Base-by-base conservation (phyloP, 1,140 invertebrate species). In the Eufriesea mexicana region DNA sequence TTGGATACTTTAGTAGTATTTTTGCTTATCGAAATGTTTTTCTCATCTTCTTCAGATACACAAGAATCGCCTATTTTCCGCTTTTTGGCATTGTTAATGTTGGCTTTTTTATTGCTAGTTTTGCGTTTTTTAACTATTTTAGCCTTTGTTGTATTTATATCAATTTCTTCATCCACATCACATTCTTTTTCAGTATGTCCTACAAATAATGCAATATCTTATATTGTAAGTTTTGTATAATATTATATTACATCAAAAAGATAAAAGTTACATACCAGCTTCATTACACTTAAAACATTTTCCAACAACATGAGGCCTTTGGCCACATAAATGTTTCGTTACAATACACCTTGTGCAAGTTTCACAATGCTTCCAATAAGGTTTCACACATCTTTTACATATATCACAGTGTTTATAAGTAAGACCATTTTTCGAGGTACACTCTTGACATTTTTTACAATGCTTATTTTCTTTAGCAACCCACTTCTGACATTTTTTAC, bases 361-460 rank as follows among this genome's bases (percentile, higher is more conserved):
- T 2, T 93, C 85, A 87, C 98, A 98, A 93, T 98, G 98, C n/a
- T 95, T 94, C 95, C 97, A 98, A 28, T 96, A 96, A 4, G 96
- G 96, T 92, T 98, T 98, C 0, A 98, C 97, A 92, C 98, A 98
- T 76, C 95, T 93, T n/a, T 96, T 93, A 91, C 98, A 98, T 28
- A 90, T 81, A 64, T 96, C 91, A 91, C 98, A 98, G 91, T 98
- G 98, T 23, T 93, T 95, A 90, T 98, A 98, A 0, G 95, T 95
- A 87, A 95, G 95, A 0, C 98, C 98, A 94, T 98, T 97, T 93
- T 97, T 98, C 5, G 97, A 97, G 0, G 97, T 96, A 88, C 98
- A 98, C 45, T 91, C 91, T 0, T 95, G 94, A 90, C 98, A 98
- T 64, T 95, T 95, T 14, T 94, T 92, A 86, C 98, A 98, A 92